Conservation (phyloP, 2,888 invertebrate genomes). For the Euproctis similis region DNA sequence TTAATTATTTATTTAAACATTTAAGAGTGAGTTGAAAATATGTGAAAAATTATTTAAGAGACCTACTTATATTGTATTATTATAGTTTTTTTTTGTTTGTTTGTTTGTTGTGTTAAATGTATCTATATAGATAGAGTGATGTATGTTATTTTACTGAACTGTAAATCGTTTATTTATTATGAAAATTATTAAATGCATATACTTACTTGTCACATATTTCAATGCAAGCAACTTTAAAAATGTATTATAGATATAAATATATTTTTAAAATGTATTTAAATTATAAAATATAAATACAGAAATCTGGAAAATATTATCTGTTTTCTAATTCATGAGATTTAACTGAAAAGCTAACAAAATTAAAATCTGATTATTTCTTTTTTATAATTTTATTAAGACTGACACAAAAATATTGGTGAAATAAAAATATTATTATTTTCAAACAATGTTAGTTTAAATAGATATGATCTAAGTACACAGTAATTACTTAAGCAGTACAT, state of each 20-base stretch:
- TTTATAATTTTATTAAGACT: slow-evolving; percentile 38
- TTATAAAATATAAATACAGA: too few relatives aligned
- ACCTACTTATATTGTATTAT: slow-evolving; percentile 10
- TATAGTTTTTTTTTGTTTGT: slow-evolving; percentile 29
- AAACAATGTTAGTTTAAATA: slow-evolving; percentile 28
- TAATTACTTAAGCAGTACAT: slow-evolving; percentile 63
- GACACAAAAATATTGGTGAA: slow-evolving; percentile 29
- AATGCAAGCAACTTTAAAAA: too few relatives aligned
- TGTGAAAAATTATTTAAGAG: slow-evolving; percentile 14
- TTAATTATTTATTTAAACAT: slow-evolving; percentile 49
- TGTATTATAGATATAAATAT: too few relatives aligned
- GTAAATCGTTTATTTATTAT: slow-evolving; percentile 36
- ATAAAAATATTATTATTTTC: slow-evolving; percentile 32
- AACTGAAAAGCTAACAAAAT: too few relatives aligned
- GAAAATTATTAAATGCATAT: slow-evolving; percentile 19
- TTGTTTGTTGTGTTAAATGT: slow-evolving; percentile 35
- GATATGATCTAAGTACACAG: slow-evolving; percentile 61
- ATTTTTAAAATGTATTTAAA: too few relatives aligned
- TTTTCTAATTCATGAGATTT: too few relatives aligned
- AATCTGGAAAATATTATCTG: too few relatives aligned
- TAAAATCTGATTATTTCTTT: too few relatives aligned
- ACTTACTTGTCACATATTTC: too few relatives aligned
- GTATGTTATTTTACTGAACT: slow-evolving; percentile 29
- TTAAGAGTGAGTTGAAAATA: slow-evolving; percentile 22
- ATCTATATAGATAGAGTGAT: slow-evolving; percentile 38